Evolutionary conservation across 1,140 invertebrate genomes (phyloP).

Genomic region (Hydropsyche tenuis): DNA sequence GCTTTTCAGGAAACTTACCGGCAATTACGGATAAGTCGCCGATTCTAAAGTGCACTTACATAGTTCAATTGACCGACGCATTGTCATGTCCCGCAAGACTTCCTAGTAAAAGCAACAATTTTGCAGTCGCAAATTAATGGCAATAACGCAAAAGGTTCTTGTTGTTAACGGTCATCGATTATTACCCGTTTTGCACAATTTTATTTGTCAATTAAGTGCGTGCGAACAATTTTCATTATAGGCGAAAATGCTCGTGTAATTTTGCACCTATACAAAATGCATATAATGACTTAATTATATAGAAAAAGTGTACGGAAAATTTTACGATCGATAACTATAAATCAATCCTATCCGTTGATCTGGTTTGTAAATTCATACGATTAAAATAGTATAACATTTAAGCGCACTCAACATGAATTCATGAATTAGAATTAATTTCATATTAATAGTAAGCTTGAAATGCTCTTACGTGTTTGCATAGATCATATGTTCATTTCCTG

Average conservation of each 20-base stretch:
- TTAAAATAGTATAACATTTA: constrained; percentile 6
- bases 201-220: not conserved
- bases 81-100: constrained; percentile 5
- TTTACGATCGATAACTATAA: not conserved
- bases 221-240: too few relatives aligned
- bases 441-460: too few relatives aligned
- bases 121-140: not conserved
- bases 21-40: not conserved
- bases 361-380: constrained; percentile 4
- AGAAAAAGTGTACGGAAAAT: too few relatives aligned
- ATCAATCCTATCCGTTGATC: constrained; percentile 4
- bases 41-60: not conserved
- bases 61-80: not conserved
- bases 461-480: not conserved
- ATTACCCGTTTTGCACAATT: not conserved
- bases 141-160: not conserved
- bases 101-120: constrained; percentile 3
- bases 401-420: not conserved
- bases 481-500: not conserved
- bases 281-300: too few relatives aligned
- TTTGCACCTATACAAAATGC: too few relatives aligned
- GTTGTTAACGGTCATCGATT: not conserved
- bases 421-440: too few relatives aligned
- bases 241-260: too few relatives aligned
- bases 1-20: not conserved